These are phyloP conservation scores for Stictonetta naevosa DNA, from an alignment of 2,113 vertebrate genomes.

Conservation along the genomic window DNA sequence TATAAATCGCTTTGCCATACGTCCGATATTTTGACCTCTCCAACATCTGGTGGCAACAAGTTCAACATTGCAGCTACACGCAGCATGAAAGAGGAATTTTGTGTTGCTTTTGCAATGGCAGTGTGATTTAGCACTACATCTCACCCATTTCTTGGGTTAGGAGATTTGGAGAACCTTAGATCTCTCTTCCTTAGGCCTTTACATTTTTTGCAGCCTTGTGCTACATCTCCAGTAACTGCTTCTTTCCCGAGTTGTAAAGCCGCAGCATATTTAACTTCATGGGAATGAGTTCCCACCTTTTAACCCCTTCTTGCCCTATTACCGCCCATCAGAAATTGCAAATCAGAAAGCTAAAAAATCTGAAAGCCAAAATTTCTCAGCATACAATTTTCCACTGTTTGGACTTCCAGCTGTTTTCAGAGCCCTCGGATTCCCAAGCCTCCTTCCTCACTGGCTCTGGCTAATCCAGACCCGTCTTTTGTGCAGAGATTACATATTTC, in stretches of 20 bases:
- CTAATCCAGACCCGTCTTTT: not conserved
- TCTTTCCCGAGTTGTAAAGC: not conserved
- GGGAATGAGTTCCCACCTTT: not conserved
- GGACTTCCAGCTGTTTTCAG: not conserved
- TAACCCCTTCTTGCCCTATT: not conserved
- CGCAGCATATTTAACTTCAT: not conserved
- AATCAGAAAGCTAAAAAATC: too few species aligned
- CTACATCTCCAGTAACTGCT: not conserved
- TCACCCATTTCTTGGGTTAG: not conserved
- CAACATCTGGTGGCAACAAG: not conserved
- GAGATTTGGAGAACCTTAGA: not conserved
- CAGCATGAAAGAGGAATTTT: not conserved
- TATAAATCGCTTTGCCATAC: not conserved
- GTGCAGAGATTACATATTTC: not conserved
- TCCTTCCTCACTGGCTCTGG: not conserved
- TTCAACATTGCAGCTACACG: rapidly evolving
- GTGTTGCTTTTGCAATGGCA: not conserved
- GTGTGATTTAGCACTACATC: rapidly evolving
- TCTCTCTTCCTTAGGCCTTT: not conserved
- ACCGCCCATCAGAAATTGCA: too few species aligned
- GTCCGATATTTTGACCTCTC: not conserved
- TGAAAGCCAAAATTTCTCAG: not conserved
- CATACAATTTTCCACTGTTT: not conserved
- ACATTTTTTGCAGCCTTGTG: not conserved
- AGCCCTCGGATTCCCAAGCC: not conserved